Evolutionary conservation across 1,140 invertebrate species (phyloP).

Genomic region (Heliconius hermathena): DNA sequence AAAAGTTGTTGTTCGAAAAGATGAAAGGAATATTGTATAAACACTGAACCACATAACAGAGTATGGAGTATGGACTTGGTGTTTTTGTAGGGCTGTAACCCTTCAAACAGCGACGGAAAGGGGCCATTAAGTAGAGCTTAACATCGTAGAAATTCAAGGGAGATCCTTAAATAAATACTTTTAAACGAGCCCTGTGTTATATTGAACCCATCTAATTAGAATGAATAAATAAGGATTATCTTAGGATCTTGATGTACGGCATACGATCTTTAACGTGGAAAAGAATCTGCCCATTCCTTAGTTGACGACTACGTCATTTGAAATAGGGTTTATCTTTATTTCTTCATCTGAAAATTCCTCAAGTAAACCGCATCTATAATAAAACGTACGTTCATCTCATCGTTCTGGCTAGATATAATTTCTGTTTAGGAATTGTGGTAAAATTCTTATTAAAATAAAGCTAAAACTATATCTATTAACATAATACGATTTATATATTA

Average conservation of each 20-base stretch:
- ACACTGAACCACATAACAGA: conserved; percentile 18
- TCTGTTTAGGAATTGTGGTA: not conserved
- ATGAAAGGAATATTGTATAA: conserved; percentile 25
- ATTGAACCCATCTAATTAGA: conserved; percentile 59
- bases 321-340: conserved; percentile 21
- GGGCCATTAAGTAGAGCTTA: conserved; percentile 53
- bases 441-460: not conserved
- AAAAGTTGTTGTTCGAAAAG: conserved; percentile 8
- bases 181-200: conserved; percentile 55
- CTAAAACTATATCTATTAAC: not conserved
- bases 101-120: conserved; percentile 48
- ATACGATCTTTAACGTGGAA: conserved; percentile 32
- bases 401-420: not conserved
- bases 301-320: conserved; percentile 19
- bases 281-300: conserved; percentile 25
- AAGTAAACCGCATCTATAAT: conserved; percentile 24
- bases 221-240: conserved; percentile 73
- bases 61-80: conserved; percentile 29
- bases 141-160: conserved; percentile 47
- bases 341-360: conserved; percentile 32
- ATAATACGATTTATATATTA: not conserved
- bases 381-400: conserved; percentile 31
- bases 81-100: conserved; percentile 43
- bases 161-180: conserved; percentile 60
- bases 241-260: conserved; percentile 54